A percentile compares a stretch with the other conserved stretches of the same genome.
Evolutionary conservation across 2,797 vertebrate species (phyloP).

Genomic region (Sitta carolinensis): DNA sequence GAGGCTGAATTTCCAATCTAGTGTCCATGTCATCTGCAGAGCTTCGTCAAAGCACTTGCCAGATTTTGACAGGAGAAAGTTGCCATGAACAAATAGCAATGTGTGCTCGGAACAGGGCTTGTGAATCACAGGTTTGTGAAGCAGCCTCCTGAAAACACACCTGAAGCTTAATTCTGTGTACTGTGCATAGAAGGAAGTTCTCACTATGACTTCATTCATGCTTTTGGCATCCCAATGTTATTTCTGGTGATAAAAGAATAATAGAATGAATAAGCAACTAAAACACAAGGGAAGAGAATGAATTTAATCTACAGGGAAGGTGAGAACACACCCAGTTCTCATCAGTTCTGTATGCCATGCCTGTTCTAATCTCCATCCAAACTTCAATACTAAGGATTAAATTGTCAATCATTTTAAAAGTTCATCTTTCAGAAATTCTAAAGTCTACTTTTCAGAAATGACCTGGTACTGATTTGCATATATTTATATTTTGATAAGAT

Average conservation of each 20-base stretch:
- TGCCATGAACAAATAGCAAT: neutral
- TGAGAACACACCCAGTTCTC: neutral
- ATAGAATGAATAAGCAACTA: constrained; percentile 12
- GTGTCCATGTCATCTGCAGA: neutral
- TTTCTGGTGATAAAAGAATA: constrained; percentile 35
- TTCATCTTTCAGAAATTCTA: neutral
- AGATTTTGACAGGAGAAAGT: neutral
- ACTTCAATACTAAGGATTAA: neutral
- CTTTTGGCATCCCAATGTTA: constrained; percentile 21
- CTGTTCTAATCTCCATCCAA: neutral
- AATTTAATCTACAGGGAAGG: neutral
- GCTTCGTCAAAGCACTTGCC: neutral
- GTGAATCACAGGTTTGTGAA: neutral
- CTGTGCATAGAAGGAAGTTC: neutral
- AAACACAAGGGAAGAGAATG: neutral
- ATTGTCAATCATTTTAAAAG: neutral
- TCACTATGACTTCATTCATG: neutral
- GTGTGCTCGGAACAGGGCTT: neutral
- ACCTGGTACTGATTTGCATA: neutral
- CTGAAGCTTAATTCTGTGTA: neutral
- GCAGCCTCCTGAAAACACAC: neutral
- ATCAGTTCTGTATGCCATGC: neutral
- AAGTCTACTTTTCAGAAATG: neutral
- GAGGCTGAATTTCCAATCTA: neutral
- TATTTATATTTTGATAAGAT: neutral